Conservation (phyloP, 2,797 vertebrate genomes). For the Sebastes alutus region DNA sequence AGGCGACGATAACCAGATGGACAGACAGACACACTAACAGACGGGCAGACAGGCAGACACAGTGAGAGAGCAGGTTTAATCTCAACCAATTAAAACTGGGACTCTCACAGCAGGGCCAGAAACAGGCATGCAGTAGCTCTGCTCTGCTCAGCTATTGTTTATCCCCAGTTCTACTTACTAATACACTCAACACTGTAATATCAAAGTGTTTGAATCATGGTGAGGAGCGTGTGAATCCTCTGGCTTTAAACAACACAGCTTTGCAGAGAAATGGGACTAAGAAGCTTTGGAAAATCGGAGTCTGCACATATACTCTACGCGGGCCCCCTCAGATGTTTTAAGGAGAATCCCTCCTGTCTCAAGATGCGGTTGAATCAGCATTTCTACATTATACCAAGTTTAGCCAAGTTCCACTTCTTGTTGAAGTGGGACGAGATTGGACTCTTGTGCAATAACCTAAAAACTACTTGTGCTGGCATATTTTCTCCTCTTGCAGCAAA, state of each 20-base stretch:
- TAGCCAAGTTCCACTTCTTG: background rate
- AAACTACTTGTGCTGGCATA: background rate
- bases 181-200: background rate
- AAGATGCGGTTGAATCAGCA: conserved; percentile 20
- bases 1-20: conserved; percentile 21
- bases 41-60: background rate
- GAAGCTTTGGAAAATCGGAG: conserved; percentile 10
- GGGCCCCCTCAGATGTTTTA: background rate
- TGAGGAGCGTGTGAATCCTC: background rate
- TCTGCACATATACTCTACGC: background rate
- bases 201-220: conserved; percentile 17
- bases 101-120: conserved; percentile 40
- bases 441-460: conserved; percentile 6
- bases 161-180: conserved; percentile 5
- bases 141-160: conserved; percentile 22
- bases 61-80: conserved; percentile 26
- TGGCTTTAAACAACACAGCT: conserved; percentile 13
- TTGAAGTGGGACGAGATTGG: conserved; percentile 3
- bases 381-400: conserved; percentile 20
- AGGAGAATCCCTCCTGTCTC: conserved; percentile 11
- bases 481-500: background rate
- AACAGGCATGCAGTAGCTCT: conserved; percentile 1
- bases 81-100: conserved; percentile 43
- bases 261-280: background rate
- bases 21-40: conserved; percentile 29